These are phyloP conservation scores for Pyralis farinalis DNA, from an alignment of 2,888 invertebrate species.

Conservation along the genomic window DNA sequence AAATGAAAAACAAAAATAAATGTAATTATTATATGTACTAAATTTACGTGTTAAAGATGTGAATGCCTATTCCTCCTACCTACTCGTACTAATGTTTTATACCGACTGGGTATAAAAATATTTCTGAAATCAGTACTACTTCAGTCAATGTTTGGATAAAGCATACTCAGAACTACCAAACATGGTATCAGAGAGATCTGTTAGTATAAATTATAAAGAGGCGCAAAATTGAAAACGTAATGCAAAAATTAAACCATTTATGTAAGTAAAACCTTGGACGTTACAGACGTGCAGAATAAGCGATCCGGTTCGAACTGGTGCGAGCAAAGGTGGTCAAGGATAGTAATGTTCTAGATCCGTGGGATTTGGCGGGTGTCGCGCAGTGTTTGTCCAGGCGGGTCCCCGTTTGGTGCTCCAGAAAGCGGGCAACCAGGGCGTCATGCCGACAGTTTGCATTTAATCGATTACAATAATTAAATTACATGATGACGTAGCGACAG, in stretches of 20 bases:
- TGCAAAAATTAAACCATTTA: conserved; percentile 25
- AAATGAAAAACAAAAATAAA: no score
- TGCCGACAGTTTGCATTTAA: conserved; percentile 62
- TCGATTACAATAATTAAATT: conserved; percentile 69
- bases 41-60: no score
- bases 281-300: conserved; percentile 33
- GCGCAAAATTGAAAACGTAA: conserved; percentile 17
- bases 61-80: no score
- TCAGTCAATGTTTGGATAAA: no score
- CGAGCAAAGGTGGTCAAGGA: conserved; percentile 39
- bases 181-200: neutral
- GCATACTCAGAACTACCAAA: no score
- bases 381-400: conserved; percentile 25
- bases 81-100: no score
- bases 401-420: conserved; percentile 44
- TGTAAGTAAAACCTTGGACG: conserved; percentile 34
- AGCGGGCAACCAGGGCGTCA: conserved; percentile 39
- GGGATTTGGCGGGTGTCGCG: conserved; percentile 13
- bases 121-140: no score
- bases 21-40: no score
- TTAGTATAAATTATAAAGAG: neutral
- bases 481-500: conserved; percentile 66
- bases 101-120: no score
- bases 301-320: conserved; percentile 27
- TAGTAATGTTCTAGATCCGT: conserved; percentile 24